Conservation (phyloP, 2,113 vertebrate genomes). For the Vimba vimba region DNA sequence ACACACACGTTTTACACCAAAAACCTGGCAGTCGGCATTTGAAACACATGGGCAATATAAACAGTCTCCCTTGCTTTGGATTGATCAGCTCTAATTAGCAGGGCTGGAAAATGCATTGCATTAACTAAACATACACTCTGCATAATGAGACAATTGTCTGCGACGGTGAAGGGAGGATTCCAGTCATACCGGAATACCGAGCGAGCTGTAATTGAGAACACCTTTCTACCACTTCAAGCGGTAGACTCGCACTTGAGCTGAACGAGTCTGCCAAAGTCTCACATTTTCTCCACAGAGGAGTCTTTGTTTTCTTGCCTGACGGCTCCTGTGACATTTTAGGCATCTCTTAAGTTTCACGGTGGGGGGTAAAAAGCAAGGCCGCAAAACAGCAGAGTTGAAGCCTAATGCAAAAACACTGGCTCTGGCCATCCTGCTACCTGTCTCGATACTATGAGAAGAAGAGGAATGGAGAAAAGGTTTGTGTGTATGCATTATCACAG, state of each 20-base stretch:
- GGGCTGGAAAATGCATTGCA: slow-evolving; percentile 16
- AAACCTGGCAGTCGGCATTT: slow-evolving; percentile 27
- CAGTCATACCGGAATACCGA: slow-evolving; percentile 51
- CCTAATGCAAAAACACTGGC: slow-evolving; percentile 33
- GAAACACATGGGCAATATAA: slow-evolving; percentile 16
- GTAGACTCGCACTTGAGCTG: slow-evolving; percentile 50
- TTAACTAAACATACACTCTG: slow-evolving; percentile 39
- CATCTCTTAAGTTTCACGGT: slow-evolving; percentile 67
- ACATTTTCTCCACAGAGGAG: slow-evolving; percentile 64
- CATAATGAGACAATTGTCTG: slow-evolving; percentile 55
- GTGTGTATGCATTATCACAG: not conserved
- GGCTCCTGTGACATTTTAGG: slow-evolving; percentile 70
- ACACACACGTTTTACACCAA: not conserved
- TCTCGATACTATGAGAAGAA: not conserved
- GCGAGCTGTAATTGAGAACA: slow-evolving; percentile 58
- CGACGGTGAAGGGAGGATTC: slow-evolving; percentile 20
- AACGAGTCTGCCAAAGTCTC: slow-evolving; percentile 59
- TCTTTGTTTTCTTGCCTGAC: slow-evolving; percentile 62
- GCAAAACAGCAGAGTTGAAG: slow-evolving; percentile 59
- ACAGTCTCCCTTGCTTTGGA: not conserved
- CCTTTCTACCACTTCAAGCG: slow-evolving; percentile 40
- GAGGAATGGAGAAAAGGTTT: not conserved
- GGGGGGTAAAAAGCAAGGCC: slow-evolving; percentile 49
- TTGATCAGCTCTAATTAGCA: slow-evolving; percentile 36
- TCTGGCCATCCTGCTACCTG: not conserved